Conservation (phyloP, 1,140 invertebrate species). For the Homalodisca vitripennis region DNA sequence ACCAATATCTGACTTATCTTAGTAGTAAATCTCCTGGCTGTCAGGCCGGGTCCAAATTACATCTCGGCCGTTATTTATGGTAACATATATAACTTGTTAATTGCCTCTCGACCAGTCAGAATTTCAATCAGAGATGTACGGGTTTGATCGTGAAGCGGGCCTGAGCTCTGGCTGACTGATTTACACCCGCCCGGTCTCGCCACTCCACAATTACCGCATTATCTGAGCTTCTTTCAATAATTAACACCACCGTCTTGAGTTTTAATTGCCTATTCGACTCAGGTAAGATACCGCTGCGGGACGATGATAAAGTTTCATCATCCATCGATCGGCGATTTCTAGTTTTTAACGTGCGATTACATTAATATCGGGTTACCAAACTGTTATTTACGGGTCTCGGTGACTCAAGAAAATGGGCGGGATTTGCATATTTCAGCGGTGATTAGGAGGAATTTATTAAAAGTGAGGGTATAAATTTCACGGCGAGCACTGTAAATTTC, state of each 20-base stretch:
- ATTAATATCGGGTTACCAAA: slow-evolving; percentile 7
- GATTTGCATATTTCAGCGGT: not conserved
- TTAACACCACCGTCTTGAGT: slow-evolving; percentile 5
- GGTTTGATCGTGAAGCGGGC: slow-evolving; percentile 6
- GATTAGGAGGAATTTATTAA: too few relatives aligned
- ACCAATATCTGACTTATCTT: slow-evolving; percentile 29
- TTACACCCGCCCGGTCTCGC: slow-evolving; percentile 4
- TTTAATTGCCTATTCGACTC: slow-evolving; percentile 21
- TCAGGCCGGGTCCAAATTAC: slow-evolving; percentile 23
- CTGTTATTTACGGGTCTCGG: not conserved
- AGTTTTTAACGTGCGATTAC: slow-evolving; percentile 14
- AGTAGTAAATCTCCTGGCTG: slow-evolving; percentile 22
- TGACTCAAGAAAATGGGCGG: not conserved
- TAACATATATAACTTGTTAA: slow-evolving; percentile 30
- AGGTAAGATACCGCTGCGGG: not conserved
- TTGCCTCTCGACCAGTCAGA: slow-evolving; percentile 21
- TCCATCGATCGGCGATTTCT: not conserved
- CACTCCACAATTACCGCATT: slow-evolving; percentile 26
- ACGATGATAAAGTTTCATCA: not conserved
- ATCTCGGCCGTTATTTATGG: slow-evolving; percentile 24
- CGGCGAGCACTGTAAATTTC: not conserved
- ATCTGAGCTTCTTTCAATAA: slow-evolving; percentile 12
- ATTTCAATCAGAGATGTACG: slow-evolving; percentile 21
- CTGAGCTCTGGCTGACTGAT: slow-evolving; percentile 16
- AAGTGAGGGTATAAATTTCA: too few relatives aligned